phyloP scores from a whole-genome alignment of 2,113 vertebrate species.

The Capra hircus region DNA sequence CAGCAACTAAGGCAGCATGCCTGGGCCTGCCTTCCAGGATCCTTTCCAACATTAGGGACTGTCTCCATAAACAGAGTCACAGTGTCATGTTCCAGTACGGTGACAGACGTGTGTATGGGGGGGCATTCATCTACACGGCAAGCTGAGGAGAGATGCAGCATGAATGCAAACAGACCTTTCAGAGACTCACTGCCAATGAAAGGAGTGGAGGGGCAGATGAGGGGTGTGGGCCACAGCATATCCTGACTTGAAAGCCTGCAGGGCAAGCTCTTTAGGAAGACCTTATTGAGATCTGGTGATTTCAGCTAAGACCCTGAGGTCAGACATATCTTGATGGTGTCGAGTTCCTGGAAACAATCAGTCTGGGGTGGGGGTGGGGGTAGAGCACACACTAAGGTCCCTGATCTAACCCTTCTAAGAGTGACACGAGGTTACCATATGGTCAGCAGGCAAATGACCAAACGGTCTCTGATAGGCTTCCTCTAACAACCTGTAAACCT shows the following conservation, averaged over 20 bases:
- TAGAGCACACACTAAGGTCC: background rate
- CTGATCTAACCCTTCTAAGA: background rate
- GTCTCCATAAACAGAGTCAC: background rate
- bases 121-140: background rate
- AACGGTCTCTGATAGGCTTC: background rate
- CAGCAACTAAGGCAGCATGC: background rate
- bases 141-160: background rate
- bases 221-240: accelerated
- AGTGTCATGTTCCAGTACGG: background rate
- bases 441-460: background rate
- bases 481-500: background rate
- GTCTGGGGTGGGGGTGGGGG: background rate
- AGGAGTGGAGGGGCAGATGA: background rate
- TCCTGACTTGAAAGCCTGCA: background rate
- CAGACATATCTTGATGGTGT: background rate
- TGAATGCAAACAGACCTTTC: background rate
- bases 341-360: background rate
- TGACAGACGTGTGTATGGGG: background rate
- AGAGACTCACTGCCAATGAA: background rate
- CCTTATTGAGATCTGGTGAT: background rate
- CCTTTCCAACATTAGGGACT: background rate
- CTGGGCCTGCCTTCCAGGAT: background rate
- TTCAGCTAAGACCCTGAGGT: background rate
- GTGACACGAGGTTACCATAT: conserved; percentile 25
- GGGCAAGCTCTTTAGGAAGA: background rate